Conservation (phyloP, 2,888 invertebrate species). For the Nipponacmea schrenckii region DNA sequence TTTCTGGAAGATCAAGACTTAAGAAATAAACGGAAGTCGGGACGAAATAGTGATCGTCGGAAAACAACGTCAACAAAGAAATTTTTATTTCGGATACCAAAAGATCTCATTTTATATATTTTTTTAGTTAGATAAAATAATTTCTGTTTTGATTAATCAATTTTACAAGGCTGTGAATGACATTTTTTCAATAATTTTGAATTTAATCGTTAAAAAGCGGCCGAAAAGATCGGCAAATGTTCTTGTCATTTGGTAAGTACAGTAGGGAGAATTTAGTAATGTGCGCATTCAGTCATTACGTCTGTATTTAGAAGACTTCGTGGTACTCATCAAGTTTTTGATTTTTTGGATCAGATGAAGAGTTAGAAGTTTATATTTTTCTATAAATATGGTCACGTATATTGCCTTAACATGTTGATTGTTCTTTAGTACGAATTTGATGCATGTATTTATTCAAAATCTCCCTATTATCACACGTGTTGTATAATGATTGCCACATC, state of each 20-base stretch:
- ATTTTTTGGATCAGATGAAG: no score
- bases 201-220: not conserved
- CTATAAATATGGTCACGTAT: no score
- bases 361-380: no score
- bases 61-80: constrained; percentile 7
- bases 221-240: constrained; percentile 10
- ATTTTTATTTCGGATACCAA: not conserved
- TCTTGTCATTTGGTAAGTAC: constrained; percentile 19
- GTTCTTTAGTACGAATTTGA: no score
- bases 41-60: not conserved
- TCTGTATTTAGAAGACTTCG: not conserved
- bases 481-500: not conserved
- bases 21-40: no score
- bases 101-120: not conserved
- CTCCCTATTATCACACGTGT: not conserved
- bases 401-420: no score
- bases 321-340: not conserved
- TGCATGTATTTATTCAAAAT: not conserved
- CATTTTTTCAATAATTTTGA: no score
- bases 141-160: no score
- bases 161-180: no score
- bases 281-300: not conserved
- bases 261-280: constrained; percentile 18
- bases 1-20: no score
- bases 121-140: no score